A percentile compares a stretch with the other conserved stretches of the same genome.
Evolutionary conservation across 2,113 vertebrate species (phyloP).

Genomic region (Nothobranchius kuhntae): DNA sequence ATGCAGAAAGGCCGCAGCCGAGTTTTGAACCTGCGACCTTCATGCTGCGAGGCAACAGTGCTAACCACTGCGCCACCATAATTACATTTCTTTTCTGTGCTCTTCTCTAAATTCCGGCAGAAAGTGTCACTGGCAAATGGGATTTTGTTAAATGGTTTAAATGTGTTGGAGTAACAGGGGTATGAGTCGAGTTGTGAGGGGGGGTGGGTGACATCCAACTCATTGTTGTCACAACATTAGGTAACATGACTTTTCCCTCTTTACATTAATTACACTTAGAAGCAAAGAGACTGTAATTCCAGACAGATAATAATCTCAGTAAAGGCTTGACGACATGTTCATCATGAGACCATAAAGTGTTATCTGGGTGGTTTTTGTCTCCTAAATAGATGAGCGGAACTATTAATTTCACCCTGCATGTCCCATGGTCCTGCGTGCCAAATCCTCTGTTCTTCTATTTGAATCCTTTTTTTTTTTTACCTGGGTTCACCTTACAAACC

Average conservation of each 20-base stretch:
- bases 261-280: conserved; percentile 5
- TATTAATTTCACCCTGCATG: conserved; percentile 27
- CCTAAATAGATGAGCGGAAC: conserved; percentile 26
- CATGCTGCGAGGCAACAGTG: too few species aligned
- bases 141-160: too few species aligned
- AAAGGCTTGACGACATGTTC: conserved; percentile 19
- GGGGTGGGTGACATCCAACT: background rate
- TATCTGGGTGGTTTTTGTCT: conserved; percentile 40
- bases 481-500: conserved; percentile 49
- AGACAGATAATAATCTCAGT: conserved; percentile 41
- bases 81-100: too few species aligned
- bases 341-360: conserved; percentile 62
- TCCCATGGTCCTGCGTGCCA: conserved; percentile 55
- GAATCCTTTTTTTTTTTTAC: conserved; percentile 47
- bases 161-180: background rate
- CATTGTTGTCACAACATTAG: conserved; percentile 10
- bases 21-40: too few species aligned
- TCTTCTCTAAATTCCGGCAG: too few species aligned
- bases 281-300: background rate
- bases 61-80: too few species aligned
- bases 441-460: conserved; percentile 48
- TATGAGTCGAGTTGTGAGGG: background rate
- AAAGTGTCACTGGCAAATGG: too few species aligned
- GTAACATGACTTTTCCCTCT: background rate
- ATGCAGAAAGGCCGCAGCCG: too few species aligned